phyloP scores from a whole-genome alignment of 1,140 invertebrate species.

The Asobara japonica region DNA sequence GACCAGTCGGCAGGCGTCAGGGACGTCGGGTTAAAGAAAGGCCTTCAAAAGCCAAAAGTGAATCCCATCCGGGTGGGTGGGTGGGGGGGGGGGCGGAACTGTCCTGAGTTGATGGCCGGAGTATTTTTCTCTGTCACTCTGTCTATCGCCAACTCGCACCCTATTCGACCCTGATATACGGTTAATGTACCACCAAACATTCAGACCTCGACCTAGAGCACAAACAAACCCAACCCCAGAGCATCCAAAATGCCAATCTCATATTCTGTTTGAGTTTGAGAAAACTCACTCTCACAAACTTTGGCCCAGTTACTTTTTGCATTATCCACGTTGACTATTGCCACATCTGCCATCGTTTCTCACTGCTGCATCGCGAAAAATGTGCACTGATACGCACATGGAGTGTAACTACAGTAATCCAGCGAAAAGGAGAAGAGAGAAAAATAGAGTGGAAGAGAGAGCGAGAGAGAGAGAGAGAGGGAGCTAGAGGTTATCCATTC shows the following conservation, averaged over 20 bases:
- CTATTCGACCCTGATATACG: neutral
- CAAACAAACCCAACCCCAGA: neutral
- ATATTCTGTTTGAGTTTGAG: slow-evolving; percentile 14
- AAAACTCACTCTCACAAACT: neutral
- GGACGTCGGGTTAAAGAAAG: neutral
- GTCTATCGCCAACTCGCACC: neutral
- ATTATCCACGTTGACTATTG: slow-evolving; percentile 7
- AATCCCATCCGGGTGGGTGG: neutral
- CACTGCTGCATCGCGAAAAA: neutral
- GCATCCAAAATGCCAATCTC: neutral
- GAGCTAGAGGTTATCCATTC: neutral
- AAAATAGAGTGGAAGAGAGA: neutral
- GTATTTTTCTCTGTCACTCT: neutral
- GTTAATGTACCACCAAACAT: slow-evolving; percentile 9
- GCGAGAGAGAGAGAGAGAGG: neutral
- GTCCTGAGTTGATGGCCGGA: neutral
- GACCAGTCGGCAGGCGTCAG: neutral
- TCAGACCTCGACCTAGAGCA: neutral
- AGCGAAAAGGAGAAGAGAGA: neutral
- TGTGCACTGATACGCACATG: neutral
- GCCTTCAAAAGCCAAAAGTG: slow-evolving; percentile 14
- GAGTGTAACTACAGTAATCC: neutral
- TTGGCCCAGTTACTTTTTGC: slow-evolving; percentile 22
- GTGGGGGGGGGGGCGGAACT: neutral
- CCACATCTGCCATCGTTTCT: neutral